Evolutionary conservation across 2,888 invertebrate species (phyloP).

Genomic region (Cheilosia soror): DNA sequence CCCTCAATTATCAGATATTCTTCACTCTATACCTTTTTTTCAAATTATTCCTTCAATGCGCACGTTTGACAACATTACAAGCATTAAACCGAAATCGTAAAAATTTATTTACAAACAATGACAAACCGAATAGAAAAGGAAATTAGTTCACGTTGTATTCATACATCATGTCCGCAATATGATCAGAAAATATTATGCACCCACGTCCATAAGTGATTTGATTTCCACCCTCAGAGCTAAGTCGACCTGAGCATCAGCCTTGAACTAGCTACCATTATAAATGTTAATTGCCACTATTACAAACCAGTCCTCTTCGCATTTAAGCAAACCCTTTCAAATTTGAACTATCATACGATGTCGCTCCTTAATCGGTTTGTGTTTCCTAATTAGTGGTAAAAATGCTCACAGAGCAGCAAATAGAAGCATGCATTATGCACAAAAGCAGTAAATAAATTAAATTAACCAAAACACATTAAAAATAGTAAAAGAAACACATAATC

Average conservation of each 20-base stretch:
- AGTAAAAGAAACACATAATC: constrained; percentile 18
- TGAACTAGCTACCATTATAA: background rate
- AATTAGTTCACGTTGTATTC: too few relatives aligned
- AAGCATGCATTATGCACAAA: constrained; percentile 25
- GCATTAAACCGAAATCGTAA: too few relatives aligned
- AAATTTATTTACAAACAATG: too few relatives aligned
- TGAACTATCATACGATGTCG: constrained; percentile 25
- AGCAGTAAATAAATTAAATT: constrained; percentile 58
- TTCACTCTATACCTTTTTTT: too few relatives aligned
- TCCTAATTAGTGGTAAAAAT: constrained; percentile 46
- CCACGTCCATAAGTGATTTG: too few relatives aligned
- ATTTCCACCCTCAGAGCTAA: too few relatives aligned
- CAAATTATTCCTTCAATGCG: too few relatives aligned
- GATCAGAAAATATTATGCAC: too few relatives aligned
- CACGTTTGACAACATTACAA: too few relatives aligned
- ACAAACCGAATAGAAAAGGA: too few relatives aligned
- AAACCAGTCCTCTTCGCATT: constrained; percentile 22
- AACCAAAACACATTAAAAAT: constrained; percentile 42
- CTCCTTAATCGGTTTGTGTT: constrained; percentile 38
- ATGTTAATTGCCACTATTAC: background rate
- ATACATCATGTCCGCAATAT: too few relatives aligned
- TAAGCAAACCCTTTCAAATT: constrained; percentile 25
- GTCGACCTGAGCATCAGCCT: background rate
- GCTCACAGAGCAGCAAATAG: background rate
- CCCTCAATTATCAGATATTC: too few relatives aligned